Percentiles rank a stretch among this genome's conserved stretches.
Evolutionary conservation across 2,888 invertebrate genomes (phyloP).

Genomic region (Nemotelus nigrinus): DNA sequence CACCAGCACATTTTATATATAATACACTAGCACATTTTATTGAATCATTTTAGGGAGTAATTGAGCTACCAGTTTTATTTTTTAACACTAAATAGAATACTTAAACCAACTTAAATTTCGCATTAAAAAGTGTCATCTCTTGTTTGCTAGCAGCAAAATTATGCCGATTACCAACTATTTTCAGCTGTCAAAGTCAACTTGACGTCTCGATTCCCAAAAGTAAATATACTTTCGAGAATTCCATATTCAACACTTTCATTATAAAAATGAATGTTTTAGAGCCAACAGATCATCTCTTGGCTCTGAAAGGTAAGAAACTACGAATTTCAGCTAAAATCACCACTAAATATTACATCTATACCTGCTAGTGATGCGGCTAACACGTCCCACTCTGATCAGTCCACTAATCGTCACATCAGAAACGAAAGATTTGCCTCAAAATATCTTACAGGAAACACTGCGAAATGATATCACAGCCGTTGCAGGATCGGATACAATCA

Average conservation of each 20-base stretch:
- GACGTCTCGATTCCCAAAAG: background rate
- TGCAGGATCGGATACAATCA: slow-evolving; percentile 80
- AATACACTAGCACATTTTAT: no score
- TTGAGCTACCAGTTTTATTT: no score
- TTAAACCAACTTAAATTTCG: no score
- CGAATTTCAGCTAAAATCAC: background rate
- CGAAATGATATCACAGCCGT: slow-evolving; percentile 87
- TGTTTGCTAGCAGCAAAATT: background rate
- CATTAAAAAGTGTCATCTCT: background rate
- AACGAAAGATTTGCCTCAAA: slow-evolving; percentile 84
- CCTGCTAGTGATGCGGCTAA: slow-evolving; percentile 88
- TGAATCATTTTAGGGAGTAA: no score
- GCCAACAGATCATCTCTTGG: slow-evolving; percentile 61
- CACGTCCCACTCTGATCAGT: slow-evolving; percentile 88
- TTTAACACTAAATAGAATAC: no score
- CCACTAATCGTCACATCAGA: slow-evolving; percentile 86
- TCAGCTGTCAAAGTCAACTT: slow-evolving; percentile 6
- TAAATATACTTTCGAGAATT: background rate
- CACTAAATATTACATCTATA: background rate
- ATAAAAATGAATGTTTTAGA: slow-evolving; percentile 59
- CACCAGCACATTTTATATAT: no score
- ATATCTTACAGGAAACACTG: slow-evolving; percentile 79
- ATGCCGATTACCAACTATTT: slow-evolving; percentile 10
- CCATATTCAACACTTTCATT: background rate
- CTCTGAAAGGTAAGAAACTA: slow-evolving; percentile 60